Conservation (phyloP, 2,113 vertebrate genomes). For the Genyomyrus donnyi region DNA sequence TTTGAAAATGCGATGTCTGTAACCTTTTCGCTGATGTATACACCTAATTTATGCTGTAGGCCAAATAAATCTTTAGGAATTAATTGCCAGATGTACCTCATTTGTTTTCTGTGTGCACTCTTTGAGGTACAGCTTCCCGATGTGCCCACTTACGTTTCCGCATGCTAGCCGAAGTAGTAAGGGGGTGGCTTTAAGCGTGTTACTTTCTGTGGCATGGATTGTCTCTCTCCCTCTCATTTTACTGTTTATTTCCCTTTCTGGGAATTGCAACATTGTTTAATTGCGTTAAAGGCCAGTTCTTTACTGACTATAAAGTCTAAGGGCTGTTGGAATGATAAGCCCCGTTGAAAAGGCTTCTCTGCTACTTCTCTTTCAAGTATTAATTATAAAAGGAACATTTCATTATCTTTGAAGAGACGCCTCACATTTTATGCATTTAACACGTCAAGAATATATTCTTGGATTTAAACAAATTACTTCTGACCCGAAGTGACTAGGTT, state of each 20-base stretch:
- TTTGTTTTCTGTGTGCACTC: neutral
- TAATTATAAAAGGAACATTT: neutral
- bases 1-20: neutral
- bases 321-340: neutral
- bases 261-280: neutral
- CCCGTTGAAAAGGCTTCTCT: neutral
- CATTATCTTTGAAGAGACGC: neutral
- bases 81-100: neutral
- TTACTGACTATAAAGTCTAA: neutral
- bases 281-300: neutral
- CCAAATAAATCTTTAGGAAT: neutral
- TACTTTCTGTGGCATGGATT: neutral
- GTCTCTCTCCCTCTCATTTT: neutral
- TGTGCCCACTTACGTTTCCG: too few relatives aligned
- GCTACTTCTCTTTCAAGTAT: neutral
- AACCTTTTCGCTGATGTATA: conserved; percentile 3
- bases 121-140: neutral
- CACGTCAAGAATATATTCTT: neutral
- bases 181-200: neutral
- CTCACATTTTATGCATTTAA: neutral
- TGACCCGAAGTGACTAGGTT: neutral
- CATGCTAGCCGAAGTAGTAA: neutral
- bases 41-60: neutral
- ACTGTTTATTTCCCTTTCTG: neutral
- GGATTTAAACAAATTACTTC: neutral